These are phyloP conservation scores for Numenius phaeopus DNA, from an alignment of 2,797 vertebrate genomes.

Conservation along the genomic window DNA sequence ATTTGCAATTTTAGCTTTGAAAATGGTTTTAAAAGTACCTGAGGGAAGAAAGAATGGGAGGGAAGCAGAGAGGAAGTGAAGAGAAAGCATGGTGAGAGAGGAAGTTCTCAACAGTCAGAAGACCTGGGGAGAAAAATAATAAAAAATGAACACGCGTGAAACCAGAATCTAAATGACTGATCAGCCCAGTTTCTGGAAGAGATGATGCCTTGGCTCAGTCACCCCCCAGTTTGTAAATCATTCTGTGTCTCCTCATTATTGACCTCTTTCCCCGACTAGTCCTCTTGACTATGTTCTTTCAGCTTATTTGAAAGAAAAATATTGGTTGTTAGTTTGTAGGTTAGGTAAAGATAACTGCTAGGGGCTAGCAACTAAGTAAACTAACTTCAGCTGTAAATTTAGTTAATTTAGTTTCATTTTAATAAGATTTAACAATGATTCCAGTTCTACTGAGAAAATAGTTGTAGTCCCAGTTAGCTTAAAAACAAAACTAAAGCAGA, in stretches of 20 bases:
- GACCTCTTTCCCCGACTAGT: not conserved
- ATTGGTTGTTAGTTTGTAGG: not conserved
- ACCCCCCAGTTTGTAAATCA: not conserved
- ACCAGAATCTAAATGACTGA: not conserved
- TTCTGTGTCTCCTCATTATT: not conserved
- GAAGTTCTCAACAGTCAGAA: slow-evolving; percentile 36
- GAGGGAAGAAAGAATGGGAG: slow-evolving; percentile 47
- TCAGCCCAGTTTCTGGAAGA: not conserved
- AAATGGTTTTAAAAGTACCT: slow-evolving; percentile 55
- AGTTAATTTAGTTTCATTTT: not conserved
- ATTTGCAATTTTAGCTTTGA: slow-evolving; percentile 64
- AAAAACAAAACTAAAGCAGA: not conserved
- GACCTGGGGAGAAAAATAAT: not conserved
- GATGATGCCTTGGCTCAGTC: not conserved
- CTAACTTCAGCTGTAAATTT: not conserved
- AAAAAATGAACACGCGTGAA: not conserved
- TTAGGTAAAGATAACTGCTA: not conserved
- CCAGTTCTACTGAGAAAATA: not conserved
- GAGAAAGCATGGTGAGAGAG: not conserved
- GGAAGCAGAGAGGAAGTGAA: slow-evolving; percentile 42
- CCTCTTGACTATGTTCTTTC: not conserved
- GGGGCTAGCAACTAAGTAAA: not conserved
- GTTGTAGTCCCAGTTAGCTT: not conserved
- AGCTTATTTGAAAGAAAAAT: not conserved
- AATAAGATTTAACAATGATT: not conserved